phyloP scores from a whole-genome alignment of 1,140 invertebrate species.

The Pararge aegeria region DNA sequence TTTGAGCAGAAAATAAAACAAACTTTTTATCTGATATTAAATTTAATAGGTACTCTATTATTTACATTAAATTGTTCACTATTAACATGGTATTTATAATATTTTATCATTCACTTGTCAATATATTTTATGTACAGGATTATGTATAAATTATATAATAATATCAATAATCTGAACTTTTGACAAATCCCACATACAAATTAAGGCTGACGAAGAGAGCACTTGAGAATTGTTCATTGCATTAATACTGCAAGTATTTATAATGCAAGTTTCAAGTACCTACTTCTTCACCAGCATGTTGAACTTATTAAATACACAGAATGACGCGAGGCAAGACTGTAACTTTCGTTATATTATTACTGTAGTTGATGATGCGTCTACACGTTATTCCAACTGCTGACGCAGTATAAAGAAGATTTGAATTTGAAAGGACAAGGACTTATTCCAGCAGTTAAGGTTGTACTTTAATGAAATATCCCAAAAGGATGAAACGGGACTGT shows the following conservation, averaged over 20 bases:
- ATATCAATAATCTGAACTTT: constrained; percentile 67
- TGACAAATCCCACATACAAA: constrained; percentile 50
- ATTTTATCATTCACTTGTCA: constrained; percentile 72
- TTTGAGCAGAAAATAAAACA: constrained; percentile 56
- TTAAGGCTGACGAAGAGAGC: constrained; percentile 25
- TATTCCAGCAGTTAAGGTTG: too few relatives aligned
- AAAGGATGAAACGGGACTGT: too few relatives aligned
- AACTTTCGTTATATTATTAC: too few relatives aligned
- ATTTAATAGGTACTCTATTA: constrained; percentile 79
- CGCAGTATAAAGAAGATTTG: too few relatives aligned
- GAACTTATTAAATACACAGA: constrained; percentile 43
- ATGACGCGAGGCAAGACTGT: not conserved
- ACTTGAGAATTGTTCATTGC: constrained; percentile 19
- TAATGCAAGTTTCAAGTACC: constrained; percentile 16
- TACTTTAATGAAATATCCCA: too few relatives aligned
- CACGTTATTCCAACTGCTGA: too few relatives aligned
- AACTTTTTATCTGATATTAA: constrained; percentile 73
- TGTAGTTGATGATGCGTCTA: too few relatives aligned
- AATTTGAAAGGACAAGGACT: too few relatives aligned
- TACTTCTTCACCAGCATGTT: constrained; percentile 18
- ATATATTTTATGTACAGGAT: constrained; percentile 70
- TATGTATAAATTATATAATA: constrained; percentile 53
- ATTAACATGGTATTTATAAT: constrained; percentile 79
- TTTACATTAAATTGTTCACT: constrained; percentile 79
- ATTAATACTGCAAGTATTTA: constrained; percentile 14